These are phyloP conservation scores for Pandemis heparana DNA, from an alignment of 2,888 invertebrate genomes.

Conservation along the genomic window DNA sequence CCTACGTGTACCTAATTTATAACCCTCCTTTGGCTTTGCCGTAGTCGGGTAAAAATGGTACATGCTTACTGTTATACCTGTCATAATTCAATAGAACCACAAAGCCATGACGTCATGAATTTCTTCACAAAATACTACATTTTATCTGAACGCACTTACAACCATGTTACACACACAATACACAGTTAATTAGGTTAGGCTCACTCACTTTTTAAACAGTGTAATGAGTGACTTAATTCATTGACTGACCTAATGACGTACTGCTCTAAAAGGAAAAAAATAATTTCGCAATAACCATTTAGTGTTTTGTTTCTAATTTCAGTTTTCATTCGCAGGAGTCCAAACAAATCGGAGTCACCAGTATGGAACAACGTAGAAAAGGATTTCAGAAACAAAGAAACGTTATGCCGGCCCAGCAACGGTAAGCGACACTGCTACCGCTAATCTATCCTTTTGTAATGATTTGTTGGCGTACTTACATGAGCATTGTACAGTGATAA, in stretches of 20 bases:
- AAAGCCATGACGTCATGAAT: neutral
- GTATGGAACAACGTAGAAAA: constrained; percentile 75
- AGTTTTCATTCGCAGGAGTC: constrained; percentile 69
- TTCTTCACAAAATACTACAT: constrained; percentile 14
- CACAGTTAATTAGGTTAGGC: constrained; percentile 6
- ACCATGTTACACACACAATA: constrained; percentile 6
- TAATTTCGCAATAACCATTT: constrained; percentile 10
- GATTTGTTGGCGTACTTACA: neutral
- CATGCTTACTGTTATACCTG: constrained; percentile 40
- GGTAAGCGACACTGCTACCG: constrained; percentile 66
- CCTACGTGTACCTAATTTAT: no score
- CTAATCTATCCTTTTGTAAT: neutral
- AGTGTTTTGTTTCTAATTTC: constrained; percentile 53
- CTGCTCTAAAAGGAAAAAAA: neutral
- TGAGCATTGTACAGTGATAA: no score
- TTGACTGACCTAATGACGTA: constrained; percentile 22
- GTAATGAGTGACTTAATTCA: constrained; percentile 26
- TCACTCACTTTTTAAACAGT: constrained; percentile 27
- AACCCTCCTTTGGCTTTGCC: no score
- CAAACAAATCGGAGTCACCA: constrained; percentile 78
- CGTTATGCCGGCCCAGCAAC: constrained; percentile 74
- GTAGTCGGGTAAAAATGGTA: neutral
- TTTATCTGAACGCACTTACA: constrained; percentile 18
- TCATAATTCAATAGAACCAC: constrained; percentile 43
- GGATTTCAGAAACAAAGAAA: constrained; percentile 73